Evolutionary conservation across 2,113 vertebrate genomes (phyloP), one percentile per base, ranked within the genome.

Genomic region (Ophthalmolycus amberensis): DNA sequence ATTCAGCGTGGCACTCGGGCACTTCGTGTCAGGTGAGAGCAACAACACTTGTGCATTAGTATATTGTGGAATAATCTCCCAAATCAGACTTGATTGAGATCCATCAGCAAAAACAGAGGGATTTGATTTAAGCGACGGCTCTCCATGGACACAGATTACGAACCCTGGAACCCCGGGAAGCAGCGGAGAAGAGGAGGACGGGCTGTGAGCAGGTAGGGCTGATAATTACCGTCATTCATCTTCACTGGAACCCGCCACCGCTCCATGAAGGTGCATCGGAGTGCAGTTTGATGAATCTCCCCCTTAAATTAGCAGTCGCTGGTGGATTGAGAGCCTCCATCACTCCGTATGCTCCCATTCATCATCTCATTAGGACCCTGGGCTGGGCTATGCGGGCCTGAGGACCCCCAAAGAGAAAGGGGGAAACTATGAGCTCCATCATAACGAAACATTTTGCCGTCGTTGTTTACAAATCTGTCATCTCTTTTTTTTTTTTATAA

Each of bases 211-310:
- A 90, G 93, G 93, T 89, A 91, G 87, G 80, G 90, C 74, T 59
- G 80, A 91, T 94, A 95, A 95, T 94, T 93, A 94, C 94, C 90
- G 56, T 91, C 93, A 95, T 95, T 94, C 91, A 94, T 95, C 94
- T 94, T 95, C 88, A 88, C 87, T 50, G 89, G 92, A 89, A 90
- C 90, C 93, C 77, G 56, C 85, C 91, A 83, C 90, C 42, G 87
- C 79, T 90, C 89, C 79, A 86, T 85, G 93, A 91, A 81, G 91
- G 85, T 82, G 88, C 82, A 79, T 87, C 65, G 75, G 87, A 89
- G 89, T 66, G 76, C 81, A 22, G 82, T 93, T 95, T 95, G 94
- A 95, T 95, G 91, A 93, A 95, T 95, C 89, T 94, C 92, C 85
- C 56, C 80, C 88, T 93, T 93, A 93, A 94, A 95, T 92, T 88